phyloP scores from a whole-genome alignment of 2,797 vertebrate genomes.

The Centropyge bicolor region DNA sequence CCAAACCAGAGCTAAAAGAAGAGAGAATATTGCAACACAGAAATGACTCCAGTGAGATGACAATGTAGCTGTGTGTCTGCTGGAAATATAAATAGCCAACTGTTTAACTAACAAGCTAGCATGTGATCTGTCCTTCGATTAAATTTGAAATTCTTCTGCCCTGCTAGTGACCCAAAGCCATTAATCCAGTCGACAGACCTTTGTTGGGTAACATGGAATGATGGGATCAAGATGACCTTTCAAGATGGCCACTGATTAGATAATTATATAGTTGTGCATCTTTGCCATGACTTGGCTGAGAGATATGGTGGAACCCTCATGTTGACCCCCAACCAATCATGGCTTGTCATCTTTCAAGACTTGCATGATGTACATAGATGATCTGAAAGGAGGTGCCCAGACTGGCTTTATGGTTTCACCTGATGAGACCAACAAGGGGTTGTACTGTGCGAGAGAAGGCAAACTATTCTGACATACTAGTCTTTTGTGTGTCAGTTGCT shows the following conservation, averaged over 20 bases:
- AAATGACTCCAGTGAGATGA: background rate
- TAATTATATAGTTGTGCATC: no score
- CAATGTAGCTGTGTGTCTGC: background rate
- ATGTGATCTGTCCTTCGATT: background rate
- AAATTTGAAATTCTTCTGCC: background rate
- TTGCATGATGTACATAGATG: background rate
- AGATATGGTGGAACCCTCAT: background rate
- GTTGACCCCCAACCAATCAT: background rate
- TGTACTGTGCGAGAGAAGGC: no score
- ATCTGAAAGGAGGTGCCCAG: background rate
- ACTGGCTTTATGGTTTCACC: background rate
- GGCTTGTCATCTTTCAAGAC: background rate
- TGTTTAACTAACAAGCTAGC: background rate
- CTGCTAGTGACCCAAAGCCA: background rate
- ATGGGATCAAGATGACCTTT: background rate
- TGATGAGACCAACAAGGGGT: no score
- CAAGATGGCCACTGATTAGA: no score
- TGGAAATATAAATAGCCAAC: background rate
- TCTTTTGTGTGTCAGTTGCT: background rate
- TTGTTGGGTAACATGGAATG: background rate
- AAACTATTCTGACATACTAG: background rate
- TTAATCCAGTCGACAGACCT: background rate
- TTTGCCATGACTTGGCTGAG: no score
- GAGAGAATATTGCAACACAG: background rate
- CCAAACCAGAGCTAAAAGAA: constrained; percentile 2